Percentiles rank a stretch among this genome's conserved stretches.
Evolutionary conservation across 2,888 invertebrate species (phyloP).

Genomic region (Synanthedon formicaeformis): DNA sequence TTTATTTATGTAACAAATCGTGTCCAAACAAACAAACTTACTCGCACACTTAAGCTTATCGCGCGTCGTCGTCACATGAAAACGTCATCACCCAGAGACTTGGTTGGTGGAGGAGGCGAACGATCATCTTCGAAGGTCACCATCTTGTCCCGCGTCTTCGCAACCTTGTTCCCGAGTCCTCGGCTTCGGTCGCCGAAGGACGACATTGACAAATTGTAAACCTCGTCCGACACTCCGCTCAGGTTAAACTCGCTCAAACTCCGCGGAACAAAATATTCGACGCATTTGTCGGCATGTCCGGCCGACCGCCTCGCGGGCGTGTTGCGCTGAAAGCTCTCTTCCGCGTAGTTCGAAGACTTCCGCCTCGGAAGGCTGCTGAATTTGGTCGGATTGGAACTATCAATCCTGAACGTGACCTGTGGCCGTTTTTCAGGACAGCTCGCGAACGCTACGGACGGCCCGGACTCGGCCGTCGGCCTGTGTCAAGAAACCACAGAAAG

Average conservation of each 20-base stretch:
- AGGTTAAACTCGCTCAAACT: constrained; percentile 87
- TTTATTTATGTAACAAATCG: constrained; percentile 48
- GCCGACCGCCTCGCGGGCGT: constrained; percentile 75
- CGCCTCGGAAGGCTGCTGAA: constrained; percentile 72
- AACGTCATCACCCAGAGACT: constrained; percentile 74
- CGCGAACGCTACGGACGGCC: constrained; percentile 35
- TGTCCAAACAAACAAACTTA: constrained; percentile 30
- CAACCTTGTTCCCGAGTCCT: constrained; percentile 29
- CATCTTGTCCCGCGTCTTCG: constrained; percentile 78
- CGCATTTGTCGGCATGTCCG: constrained; percentile 72
- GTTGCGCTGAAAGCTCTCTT: constrained; percentile 73
- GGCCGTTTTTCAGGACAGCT: constrained; percentile 28
- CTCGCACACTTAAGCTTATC: constrained; percentile 15
- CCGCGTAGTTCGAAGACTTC: constrained; percentile 38
- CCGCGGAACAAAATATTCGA: constrained; percentile 87
- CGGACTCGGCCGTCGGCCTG: constrained; percentile 43
- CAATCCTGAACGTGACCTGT: constrained; percentile 47
- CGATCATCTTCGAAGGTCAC: constrained; percentile 82
- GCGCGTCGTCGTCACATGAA: constrained; percentile 77
- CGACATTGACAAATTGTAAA: constrained; percentile 21
- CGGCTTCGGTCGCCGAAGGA: constrained; percentile 13
- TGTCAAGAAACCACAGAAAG: constrained; percentile 72
- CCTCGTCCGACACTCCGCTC: constrained; percentile 66
- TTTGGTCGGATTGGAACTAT: constrained; percentile 51
- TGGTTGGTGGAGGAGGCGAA: constrained; percentile 54